Conservation (phyloP, 2,113 vertebrate species). For the Cettia cetti region DNA sequence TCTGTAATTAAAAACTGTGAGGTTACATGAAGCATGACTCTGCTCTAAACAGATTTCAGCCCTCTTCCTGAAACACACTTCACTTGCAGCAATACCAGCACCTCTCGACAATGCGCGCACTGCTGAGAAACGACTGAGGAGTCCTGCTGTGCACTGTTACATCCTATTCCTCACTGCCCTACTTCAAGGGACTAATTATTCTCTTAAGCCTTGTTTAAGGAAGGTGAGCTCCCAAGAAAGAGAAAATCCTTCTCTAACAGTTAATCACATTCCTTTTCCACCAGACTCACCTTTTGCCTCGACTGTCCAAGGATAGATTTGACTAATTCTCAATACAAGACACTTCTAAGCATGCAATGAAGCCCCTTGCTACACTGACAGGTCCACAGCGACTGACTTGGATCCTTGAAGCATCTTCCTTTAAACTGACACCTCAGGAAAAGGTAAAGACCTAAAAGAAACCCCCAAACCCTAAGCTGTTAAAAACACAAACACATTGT, state of each 20-base stretch:
- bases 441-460: background rate
- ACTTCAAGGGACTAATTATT: constrained; percentile 7
- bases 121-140: background rate
- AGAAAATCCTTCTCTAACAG: background rate
- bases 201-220: constrained; percentile 23
- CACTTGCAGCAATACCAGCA: fast-evolving
- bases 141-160: background rate
- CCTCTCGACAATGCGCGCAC: fast-evolving
- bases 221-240: constrained; percentile 11
- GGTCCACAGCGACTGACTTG: fast-evolving
- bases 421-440: background rate
- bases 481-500: background rate
- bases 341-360: background rate
- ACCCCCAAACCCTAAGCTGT: background rate
- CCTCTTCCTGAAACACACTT: background rate
- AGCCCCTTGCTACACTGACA: background rate
- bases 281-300: background rate
- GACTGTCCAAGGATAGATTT: background rate
- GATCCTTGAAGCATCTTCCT: background rate
- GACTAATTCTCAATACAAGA: background rate
- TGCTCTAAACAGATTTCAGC: background rate
- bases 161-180: background rate
- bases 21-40: fast-evolving
- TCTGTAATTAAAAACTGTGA: fast-evolving
- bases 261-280: background rate